Percentiles rank a stretch among this genome's conserved stretches.
Evolutionary conservation across 1,140 invertebrate genomes (phyloP).

Genomic region (Limonius californicus): DNA sequence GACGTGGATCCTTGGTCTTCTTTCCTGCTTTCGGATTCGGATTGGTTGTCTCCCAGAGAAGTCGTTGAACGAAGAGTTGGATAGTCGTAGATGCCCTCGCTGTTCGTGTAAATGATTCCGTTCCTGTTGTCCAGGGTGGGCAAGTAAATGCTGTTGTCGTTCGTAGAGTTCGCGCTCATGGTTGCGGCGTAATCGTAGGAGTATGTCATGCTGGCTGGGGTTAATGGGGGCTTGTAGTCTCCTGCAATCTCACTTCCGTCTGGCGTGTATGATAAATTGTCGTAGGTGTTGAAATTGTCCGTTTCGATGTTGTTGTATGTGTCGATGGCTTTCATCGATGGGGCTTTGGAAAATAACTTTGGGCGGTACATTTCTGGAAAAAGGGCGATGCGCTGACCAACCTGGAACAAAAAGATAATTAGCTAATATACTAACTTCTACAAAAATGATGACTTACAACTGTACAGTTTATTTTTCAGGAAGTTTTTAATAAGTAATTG

Average conservation of each 20-base stretch:
- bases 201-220: not conserved
- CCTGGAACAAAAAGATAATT: too few relatives aligned
- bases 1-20: slow-evolving; percentile 41
- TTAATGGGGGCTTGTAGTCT: not conserved
- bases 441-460: too few relatives aligned
- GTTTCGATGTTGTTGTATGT: slow-evolving; percentile 42
- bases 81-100: slow-evolving; percentile 3
- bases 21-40: slow-evolving; percentile 25
- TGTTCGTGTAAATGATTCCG: slow-evolving; percentile 17
- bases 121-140: slow-evolving; percentile 22
- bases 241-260: slow-evolving; percentile 20
- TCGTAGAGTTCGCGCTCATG: slow-evolving; percentile 9
- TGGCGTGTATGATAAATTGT: slow-evolving; percentile 35
- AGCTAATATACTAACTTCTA: too few relatives aligned
- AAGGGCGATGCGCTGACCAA: not conserved
- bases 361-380: slow-evolving; percentile 15
- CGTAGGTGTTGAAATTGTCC: slow-evolving; percentile 28
- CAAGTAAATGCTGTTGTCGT: slow-evolving; percentile 26
- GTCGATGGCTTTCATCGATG: slow-evolving; percentile 39
- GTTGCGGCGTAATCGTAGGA: not conserved
- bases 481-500: too few relatives aligned
- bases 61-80: slow-evolving; percentile 7
- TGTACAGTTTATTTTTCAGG: too few relatives aligned
- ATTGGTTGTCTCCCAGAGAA: slow-evolving; percentile 16
- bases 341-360: slow-evolving; percentile 35